Evolutionary conservation across 1,140 invertebrate genomes (phyloP).

Genomic region (Telenomus remus): DNA sequence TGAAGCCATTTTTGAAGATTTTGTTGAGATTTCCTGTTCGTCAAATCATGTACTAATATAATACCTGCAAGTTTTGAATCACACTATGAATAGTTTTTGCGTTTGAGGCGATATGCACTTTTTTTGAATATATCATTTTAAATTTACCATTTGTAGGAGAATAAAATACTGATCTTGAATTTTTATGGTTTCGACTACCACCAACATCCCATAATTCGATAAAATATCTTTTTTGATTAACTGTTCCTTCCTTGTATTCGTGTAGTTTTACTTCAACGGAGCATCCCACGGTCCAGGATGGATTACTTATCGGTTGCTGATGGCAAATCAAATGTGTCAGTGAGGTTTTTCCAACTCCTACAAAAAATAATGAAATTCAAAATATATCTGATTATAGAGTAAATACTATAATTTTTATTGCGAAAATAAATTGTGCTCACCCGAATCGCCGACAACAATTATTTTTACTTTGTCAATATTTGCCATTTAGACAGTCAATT

Average conservation of each 20-base stretch:
- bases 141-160: conserved; percentile 90
- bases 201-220: conserved; percentile 98
- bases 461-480: conserved; percentile 6
- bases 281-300: conserved; percentile 96
- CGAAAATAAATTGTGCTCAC: not conserved
- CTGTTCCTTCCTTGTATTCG: conserved; percentile 95
- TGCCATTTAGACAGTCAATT: conserved; percentile 35
- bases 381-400: not conserved
- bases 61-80: conserved; percentile 80
- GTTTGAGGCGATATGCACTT: conserved; percentile 12
- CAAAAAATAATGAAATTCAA: not conserved
- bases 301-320: conserved; percentile 87
- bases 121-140: not conserved
- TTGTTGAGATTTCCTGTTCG: conserved; percentile 95
- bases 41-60: conserved; percentile 96
- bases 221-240: conserved; percentile 92
- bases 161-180: conserved; percentile 94
- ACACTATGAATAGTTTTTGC: conserved; percentile 17
- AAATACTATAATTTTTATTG: not conserved
- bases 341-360: conserved; percentile 95
- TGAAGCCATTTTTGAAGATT: conserved; percentile 95
- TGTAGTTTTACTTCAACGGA: conserved; percentile 96
- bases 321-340: conserved; percentile 93
- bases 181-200: conserved; percentile 93
- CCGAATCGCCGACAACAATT: not conserved